Conservation (phyloP, 2,113 vertebrate species). For the Paedocypris sp. region DNA sequence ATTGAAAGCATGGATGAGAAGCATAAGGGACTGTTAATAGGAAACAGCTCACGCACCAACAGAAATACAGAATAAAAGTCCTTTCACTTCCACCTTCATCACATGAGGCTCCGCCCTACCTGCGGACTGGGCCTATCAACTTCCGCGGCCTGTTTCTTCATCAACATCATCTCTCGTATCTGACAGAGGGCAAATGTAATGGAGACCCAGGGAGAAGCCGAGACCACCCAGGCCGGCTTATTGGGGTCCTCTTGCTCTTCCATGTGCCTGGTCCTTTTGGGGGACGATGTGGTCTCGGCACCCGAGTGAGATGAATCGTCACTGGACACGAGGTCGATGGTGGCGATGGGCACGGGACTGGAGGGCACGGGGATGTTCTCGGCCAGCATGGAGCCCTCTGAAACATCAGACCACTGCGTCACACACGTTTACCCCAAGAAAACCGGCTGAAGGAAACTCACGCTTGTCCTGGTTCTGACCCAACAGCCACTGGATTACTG, state of each 20-base stretch:
- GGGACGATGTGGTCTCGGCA: slow-evolving; percentile 51
- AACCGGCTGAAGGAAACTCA: slow-evolving; percentile 40
- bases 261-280: slow-evolving; percentile 83
- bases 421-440: not conserved
- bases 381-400: slow-evolving; percentile 82
- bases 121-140: slow-evolving; percentile 62
- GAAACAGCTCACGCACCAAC: not conserved
- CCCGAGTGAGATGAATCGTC: slow-evolving; percentile 44
- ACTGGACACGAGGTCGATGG: slow-evolving; percentile 83
- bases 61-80: not conserved
- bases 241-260: slow-evolving; percentile 88
- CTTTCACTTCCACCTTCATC: not conserved
- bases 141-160: slow-evolving; percentile 51
- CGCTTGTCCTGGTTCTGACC: slow-evolving; percentile 72
- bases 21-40: not conserved
- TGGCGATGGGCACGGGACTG: slow-evolving; percentile 92
- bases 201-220: slow-evolving; percentile 86
- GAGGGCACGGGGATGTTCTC: slow-evolving; percentile 95
- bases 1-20: slow-evolving; percentile 21
- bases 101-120: slow-evolving; percentile 20
- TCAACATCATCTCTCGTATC: slow-evolving; percentile 74
- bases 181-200: slow-evolving; percentile 81
- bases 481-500: slow-evolving; percentile 80
- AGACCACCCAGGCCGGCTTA: slow-evolving; percentile 84
- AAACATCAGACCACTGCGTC: not conserved